Conservation (phyloP, 1,140 invertebrate genomes). For the Drosophila gunungcola region DNA sequence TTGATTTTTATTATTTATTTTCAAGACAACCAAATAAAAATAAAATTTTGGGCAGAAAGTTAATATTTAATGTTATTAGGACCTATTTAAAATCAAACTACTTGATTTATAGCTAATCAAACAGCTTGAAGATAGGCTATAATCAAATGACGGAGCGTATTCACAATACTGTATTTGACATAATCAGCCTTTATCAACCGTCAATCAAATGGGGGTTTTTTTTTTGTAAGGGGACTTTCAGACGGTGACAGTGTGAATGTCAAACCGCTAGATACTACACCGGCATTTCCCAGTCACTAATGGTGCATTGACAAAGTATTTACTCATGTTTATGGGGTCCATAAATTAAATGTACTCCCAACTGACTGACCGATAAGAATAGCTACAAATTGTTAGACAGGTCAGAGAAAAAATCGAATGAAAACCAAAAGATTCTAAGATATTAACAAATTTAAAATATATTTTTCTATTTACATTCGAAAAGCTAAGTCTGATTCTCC, state of each 20-base stretch:
- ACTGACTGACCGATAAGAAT: slow-evolving; percentile 38
- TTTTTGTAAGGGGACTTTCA: slow-evolving; percentile 1
- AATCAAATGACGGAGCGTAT: background rate
- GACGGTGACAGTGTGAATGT: background rate
- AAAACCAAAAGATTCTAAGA: background rate
- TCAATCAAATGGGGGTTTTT: slow-evolving; percentile 25
- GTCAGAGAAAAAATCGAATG: background rate
- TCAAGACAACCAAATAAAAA: no score
- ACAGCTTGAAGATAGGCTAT: background rate
- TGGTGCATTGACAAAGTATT: slow-evolving; percentile 4
- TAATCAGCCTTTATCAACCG: background rate
- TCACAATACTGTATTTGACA: background rate
- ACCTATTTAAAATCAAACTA: no score
- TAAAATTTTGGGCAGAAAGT: no score
- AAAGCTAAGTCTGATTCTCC: background rate
- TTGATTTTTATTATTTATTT: no score
- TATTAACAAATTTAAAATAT: slow-evolving; percentile 8
- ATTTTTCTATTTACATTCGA: slow-evolving; percentile 38
- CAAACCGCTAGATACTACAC: background rate
- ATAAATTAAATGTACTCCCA: slow-evolving; percentile 14
- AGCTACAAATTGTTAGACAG: slow-evolving; percentile 14
- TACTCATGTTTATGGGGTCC: slow-evolving; percentile 5
- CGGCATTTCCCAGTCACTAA: slow-evolving; percentile 28
- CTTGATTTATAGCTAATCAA: no score
- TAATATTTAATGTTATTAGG: no score